Base-by-base conservation (phyloP, 2,888 invertebrate species). In the Acanthopleura granulata region DNA sequence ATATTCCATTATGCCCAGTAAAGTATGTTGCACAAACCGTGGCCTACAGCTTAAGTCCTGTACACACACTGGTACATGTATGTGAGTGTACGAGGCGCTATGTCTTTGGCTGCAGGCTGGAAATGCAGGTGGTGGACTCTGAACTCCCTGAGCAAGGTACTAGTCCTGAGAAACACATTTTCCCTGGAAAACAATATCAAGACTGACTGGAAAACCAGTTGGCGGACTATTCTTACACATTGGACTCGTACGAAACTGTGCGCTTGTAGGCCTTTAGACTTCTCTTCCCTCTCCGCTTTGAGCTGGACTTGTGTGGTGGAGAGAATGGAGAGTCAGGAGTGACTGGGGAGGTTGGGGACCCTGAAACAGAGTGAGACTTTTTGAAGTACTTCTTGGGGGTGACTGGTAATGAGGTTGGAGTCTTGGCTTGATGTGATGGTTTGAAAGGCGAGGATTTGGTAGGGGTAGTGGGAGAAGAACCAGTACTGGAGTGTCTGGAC, bases 281-380 rank as follows among this genome's bases (percentile, higher is more conserved):
- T 40, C 50, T 61, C 40, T 51, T 75, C 49, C 22, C 27, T 27
- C 57, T 62, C 49, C n/a, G 62, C 50, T 50, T 72, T 66, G 50
- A 49, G n/a, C 62, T 16, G 16, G 79, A 73, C 11, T 78, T 76
- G 30, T 78, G 76, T 57, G 80, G 78, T 66, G 78, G 78, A 22
- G 79, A 76, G 16, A 78, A 77, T 11, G 81, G 82, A 1, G 83
- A 81, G 15, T 77, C 74, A 25, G 83, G 81, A 1, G 78, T 78
- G 62, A 49, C 74, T 1, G 78, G 75, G 40, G 72, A 29, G 25
- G 76, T 72, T 11, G 74, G 57, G 18, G 50, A 49, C 16, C 61
- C 73, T 16, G 78, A 78, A 11, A 75, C 66, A 12, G 66, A 69
- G 0, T 77, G 75, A 29, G 73, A 71, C 9, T 69, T 76, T 25